Percentiles rank a stretch among this genome's conserved stretches.
phyloP scores from a whole-genome alignment of 2,113 vertebrate species.

The pig (Sus scrofa) region T2T-Sscrofa CM000819.6:18122001-18122500 shows the following conservation, averaged over 20 bases:
- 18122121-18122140: neutral
- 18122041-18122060: neutral
- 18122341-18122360: conserved; percentile 76
- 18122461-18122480: conserved; percentile 80
- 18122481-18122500: conserved; percentile 78
- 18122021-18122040: neutral
- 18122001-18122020: neutral
- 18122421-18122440: conserved; percentile 72
- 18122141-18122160: neutral
- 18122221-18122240: conserved; percentile 2
- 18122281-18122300: conserved; percentile 30
- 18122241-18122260: conserved; percentile 64
- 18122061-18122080: neutral
- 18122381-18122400: conserved; percentile 80
- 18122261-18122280: conserved; percentile 58
- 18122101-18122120: neutral
- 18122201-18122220: neutral
- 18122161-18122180: neutral
- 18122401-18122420: conserved; percentile 77
- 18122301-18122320: conserved; percentile 42
- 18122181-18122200: conserved; percentile 15
- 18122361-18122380: conserved; percentile 77
- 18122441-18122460: conserved; percentile 72
- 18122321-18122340: conserved; percentile 80
- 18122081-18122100: neutral